Conservation (phyloP, 2,113 vertebrate species). For the Puntigrus tetrazona region DNA sequence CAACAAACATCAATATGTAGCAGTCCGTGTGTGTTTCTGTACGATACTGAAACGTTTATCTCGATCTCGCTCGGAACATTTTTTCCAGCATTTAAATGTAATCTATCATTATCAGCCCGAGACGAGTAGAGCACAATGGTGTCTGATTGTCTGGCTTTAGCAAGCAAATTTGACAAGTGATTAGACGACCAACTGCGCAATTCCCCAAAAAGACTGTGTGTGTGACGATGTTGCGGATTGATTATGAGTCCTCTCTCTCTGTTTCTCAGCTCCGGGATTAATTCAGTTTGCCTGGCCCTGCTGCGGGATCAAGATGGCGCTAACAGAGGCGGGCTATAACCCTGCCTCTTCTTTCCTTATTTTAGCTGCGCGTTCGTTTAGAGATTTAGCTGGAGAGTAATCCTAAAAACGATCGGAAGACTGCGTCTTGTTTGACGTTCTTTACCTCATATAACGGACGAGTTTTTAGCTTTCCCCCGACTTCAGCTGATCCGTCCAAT, state of each 20-base stretch:
- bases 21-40: neutral
- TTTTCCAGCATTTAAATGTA: neutral
- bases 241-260: conserved; percentile 75
- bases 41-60: neutral
- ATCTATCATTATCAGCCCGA: neutral
- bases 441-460: neutral
- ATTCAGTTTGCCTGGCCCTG: conserved; percentile 75
- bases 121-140: neutral
- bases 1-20: conserved; percentile 8
- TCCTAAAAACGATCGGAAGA: neutral
- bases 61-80: conserved; percentile 3
- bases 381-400: conserved; percentile 53
- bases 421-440: neutral
- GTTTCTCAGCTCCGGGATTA: conserved; percentile 77
- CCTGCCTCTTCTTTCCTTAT: conserved; percentile 33
- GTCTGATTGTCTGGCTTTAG: neutral
- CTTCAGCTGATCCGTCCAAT: conserved; percentile 65
- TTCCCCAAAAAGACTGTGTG: conserved; percentile 36
- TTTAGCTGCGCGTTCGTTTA: neutral
- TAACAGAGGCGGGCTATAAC: neutral
- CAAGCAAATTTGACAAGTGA: neutral
- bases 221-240: conserved; percentile 74
- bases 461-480: conserved; percentile 36
- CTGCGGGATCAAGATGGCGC: conserved; percentile 73
- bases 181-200: neutral